Conservation (phyloP, 1,140 invertebrate genomes). For the Bombus picipes region DNA sequence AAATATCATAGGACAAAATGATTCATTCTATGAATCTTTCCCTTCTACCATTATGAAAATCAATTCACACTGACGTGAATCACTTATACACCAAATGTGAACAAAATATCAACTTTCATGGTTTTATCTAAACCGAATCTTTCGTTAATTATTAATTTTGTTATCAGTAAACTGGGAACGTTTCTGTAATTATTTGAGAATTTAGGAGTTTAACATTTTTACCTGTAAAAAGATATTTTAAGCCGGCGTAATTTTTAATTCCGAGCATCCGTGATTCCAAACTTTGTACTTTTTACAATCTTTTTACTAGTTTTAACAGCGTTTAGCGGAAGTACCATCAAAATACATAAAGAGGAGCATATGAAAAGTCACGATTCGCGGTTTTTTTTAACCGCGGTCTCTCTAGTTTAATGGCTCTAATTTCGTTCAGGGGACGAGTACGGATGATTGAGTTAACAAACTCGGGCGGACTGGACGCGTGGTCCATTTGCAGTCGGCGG, state of each 20-base stretch:
- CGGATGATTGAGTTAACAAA: conserved; percentile 34
- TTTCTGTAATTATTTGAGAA: too few species aligned
- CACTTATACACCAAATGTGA: not conserved
- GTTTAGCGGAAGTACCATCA: not conserved
- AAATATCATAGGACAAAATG: not conserved
- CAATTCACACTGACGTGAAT: not conserved
- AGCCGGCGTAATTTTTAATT: too few species aligned
- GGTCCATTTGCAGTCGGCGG: conserved; percentile 23
- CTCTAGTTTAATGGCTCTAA: not conserved
- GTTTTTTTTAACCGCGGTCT: not conserved
- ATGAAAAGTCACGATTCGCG: not conserved
- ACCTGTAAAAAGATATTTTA: too few species aligned
- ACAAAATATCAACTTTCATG: not conserved
- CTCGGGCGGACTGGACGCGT: not conserved
- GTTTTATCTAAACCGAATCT: too few species aligned
- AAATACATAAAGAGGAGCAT: not conserved
- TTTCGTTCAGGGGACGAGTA: not conserved
- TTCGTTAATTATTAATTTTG: too few species aligned
- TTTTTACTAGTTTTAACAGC: not conserved
- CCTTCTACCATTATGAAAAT: not conserved
- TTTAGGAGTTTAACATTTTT: too few species aligned
- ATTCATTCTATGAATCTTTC: not conserved
- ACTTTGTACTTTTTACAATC: too few species aligned
- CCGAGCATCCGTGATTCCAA: too few species aligned
- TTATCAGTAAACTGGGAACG: too few species aligned